Evolutionary conservation across 2,113 vertebrate species (phyloP), one percentile per base, ranked within the genome.

Genomic region (Scomber colias): DNA sequence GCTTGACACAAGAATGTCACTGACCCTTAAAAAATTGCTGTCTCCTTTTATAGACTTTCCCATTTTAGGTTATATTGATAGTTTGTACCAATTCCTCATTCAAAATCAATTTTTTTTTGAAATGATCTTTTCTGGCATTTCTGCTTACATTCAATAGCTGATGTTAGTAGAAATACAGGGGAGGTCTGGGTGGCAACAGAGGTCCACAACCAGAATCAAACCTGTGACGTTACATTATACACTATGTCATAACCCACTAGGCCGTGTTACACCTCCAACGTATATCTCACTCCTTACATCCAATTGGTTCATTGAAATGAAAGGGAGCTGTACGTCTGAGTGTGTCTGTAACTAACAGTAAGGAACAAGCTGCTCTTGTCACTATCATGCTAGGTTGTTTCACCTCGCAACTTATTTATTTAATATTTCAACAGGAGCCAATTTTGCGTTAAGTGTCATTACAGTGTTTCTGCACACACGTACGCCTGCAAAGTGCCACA

Each of bases 371-470:
- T 51, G n/a, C 31, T 27, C 78, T 72, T 90, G 82, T 87, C 89
- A 87, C 82, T 82, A 85, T 93, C 67, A 81, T 87, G 77, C 71
- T 78, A 77, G 54, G 54, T 77, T 79, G 77, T 87, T 81, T 87
- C 71, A 86, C 79, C 72, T 77, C 31, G 7, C 71, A 79, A 79
- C 78, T 85, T 91, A 84, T 90, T 89, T 89, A 89, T 90, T 86
- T 83, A 89, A 92, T 90, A 89, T 92, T 93, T 90, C 86, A 92
- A 86, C 85, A 82, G 77, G 70, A 93, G 91, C 89, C 92, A 94
- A 93, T 94, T 95, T 95, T 91, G 89, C 74, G 77, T 90, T 92
- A 92, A 94, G 90, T 93, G 91, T 92, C 91, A 94, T 92, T 93
- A 92, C 84, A 91, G 76, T 89, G 79, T 93, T 94, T 92, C 92